Conservation (phyloP, 2,113 vertebrate species). For the Pygoscelis antarcticus region DNA sequence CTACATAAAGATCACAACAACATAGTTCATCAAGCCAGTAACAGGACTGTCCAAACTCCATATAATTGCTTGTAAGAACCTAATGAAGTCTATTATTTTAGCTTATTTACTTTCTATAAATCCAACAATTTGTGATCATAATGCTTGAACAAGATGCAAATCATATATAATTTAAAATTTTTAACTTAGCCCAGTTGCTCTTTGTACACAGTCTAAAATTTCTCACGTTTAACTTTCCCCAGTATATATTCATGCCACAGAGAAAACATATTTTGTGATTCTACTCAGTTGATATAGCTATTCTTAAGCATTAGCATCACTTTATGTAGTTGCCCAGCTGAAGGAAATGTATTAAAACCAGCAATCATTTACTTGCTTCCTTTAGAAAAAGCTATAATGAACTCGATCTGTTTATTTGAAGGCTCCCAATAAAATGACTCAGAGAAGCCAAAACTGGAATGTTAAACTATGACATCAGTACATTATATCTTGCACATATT, state of each 20-base stretch:
- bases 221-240: not conserved
- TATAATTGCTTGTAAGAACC: not conserved
- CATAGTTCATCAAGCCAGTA: constrained; percentile 37
- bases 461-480: not conserved
- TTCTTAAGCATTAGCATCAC: not conserved
- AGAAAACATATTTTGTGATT: constrained; percentile 13
- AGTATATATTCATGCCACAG: not conserved
- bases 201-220: not conserved
- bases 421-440: not conserved
- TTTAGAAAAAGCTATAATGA: not conserved
- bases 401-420: constrained; percentile 6
- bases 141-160: not conserved
- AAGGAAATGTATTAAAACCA: constrained; percentile 10
- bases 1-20: constrained; percentile 34
- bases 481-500: not conserved
- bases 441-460: not conserved
- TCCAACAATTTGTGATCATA: not conserved
- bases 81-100: not conserved
- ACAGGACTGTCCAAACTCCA: not conserved
- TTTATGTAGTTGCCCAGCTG: not conserved
- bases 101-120: not conserved
- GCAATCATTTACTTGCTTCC: not conserved
- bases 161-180: not conserved
- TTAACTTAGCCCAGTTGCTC: not conserved
- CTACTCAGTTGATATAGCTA: not conserved